Conservation (phyloP, 2,113 vertebrate species). For the Helogale parvula region DNA sequence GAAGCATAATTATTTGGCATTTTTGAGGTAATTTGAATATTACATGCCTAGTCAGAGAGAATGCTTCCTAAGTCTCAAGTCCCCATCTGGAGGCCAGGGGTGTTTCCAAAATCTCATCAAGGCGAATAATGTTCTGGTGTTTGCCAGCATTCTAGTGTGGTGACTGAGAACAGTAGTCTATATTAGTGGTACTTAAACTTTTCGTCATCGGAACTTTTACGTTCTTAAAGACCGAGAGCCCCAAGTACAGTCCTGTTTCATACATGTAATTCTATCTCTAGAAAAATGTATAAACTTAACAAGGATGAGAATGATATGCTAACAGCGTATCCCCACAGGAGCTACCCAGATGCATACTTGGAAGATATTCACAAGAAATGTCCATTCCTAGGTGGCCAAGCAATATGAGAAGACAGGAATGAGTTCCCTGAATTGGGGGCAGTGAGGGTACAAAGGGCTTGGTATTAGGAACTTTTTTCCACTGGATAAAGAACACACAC, state of each 20-base stretch:
- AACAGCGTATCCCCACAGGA: background rate
- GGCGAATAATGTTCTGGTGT: background rate
- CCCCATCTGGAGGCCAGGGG: background rate
- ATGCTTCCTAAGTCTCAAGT: background rate
- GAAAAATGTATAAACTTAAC: background rate
- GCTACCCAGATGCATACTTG: background rate
- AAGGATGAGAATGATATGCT: background rate
- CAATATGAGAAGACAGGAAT: background rate
- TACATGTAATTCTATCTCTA: background rate
- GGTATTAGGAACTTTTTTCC: background rate
- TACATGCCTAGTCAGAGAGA: background rate
- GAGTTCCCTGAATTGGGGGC: background rate
- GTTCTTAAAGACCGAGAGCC: background rate
- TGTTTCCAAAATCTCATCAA: background rate
- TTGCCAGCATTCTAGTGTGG: background rate
- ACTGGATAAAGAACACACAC: background rate
- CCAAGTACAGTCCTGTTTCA: background rate
- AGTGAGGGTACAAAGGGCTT: background rate
- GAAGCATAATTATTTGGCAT: background rate
- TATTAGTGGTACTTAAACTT: background rate
- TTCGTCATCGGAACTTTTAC: background rate
- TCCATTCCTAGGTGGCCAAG: background rate
- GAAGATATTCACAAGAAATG: background rate
- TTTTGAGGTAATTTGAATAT: conserved; percentile 8
- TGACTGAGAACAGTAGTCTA: background rate